A percentile compares a stretch with the other conserved stretches of the same genome.
Conservation (phyloP, 2,113 vertebrate genomes). For the Corydoras sp. region DNA sequence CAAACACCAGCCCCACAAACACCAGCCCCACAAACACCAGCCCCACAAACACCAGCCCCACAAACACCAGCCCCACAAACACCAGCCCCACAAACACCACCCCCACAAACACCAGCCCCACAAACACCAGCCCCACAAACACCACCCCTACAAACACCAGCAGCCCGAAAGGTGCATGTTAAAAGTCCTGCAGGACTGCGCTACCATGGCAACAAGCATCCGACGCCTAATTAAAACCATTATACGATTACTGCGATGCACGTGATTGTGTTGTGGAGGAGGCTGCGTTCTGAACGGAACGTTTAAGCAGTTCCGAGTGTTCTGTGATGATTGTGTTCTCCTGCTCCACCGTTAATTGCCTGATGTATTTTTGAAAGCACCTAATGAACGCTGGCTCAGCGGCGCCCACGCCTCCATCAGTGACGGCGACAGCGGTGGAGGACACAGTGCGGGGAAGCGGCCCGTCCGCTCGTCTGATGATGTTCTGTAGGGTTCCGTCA, state of each 20-base stretch:
- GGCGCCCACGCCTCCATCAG: conserved; percentile 10
- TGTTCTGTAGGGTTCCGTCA: background rate
- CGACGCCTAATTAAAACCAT: conserved; percentile 33
- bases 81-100: too few relatives aligned
- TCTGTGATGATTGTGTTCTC: conserved; percentile 29
- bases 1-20: too few relatives aligned
- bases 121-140: too few relatives aligned
- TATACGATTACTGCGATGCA: conserved; percentile 32
- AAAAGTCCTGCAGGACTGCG: background rate
- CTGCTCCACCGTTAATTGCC: conserved; percentile 40
- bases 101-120: too few relatives aligned
- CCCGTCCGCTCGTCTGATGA: conserved; percentile 11
- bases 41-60: too few relatives aligned
- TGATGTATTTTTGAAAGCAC: conserved; percentile 42
- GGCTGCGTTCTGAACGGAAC: conserved; percentile 29
- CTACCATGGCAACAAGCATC: conserved; percentile 48
- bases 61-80: too few relatives aligned
- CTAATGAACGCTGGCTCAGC: conserved; percentile 32
- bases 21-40: too few relatives aligned
- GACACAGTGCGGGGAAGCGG: conserved; percentile 3
- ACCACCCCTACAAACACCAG: too few relatives aligned
- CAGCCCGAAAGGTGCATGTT: too few relatives aligned
- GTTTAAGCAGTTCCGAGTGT: conserved; percentile 41
- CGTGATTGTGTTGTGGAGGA: conserved; percentile 15
- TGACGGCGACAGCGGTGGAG: conserved; percentile 2